Evolutionary conservation across 2,888 invertebrate genomes (phyloP).

Genomic region (Acleris cristana): DNA sequence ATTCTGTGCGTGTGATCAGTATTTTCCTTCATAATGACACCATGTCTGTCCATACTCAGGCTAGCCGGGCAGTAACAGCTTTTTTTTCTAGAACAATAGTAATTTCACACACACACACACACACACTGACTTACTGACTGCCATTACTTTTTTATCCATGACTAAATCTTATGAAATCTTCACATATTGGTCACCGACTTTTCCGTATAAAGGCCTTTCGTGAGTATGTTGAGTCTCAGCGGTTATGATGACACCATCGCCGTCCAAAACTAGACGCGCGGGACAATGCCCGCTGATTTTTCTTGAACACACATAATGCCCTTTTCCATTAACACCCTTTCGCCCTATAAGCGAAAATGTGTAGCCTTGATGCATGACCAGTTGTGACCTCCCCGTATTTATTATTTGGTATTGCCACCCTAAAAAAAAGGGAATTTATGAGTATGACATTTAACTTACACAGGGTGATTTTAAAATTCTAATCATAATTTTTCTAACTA

Average conservation of each 20-base stretch:
- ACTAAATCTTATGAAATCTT: neutral
- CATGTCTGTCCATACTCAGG: neutral
- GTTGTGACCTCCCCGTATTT: neutral
- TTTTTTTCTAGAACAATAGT: constrained; percentile 1
- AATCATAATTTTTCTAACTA: no score
- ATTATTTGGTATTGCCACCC: neutral
- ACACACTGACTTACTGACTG: no score
- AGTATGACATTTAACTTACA: no score
- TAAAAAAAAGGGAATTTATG: neutral
- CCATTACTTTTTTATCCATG: neutral
- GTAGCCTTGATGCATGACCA: neutral
- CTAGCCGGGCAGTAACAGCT: constrained; percentile 10
- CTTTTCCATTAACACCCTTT: neutral
- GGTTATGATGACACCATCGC: neutral
- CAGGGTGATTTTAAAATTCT: no score
- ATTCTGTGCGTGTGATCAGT: neutral
- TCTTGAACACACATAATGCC: constrained; percentile 1
- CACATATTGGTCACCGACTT: neutral
- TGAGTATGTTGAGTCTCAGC: neutral
- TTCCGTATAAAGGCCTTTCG: neutral
- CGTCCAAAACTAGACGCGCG: neutral
- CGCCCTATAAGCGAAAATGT: neutral
- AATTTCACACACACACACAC: neutral
- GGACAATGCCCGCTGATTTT: neutral
- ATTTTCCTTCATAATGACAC: neutral